Percentiles rank a stretch among this genome's conserved stretches.
Evolutionary conservation across 2,113 vertebrate genomes (phyloP).

Genomic region (Chaenocephalus aceratus): DNA sequence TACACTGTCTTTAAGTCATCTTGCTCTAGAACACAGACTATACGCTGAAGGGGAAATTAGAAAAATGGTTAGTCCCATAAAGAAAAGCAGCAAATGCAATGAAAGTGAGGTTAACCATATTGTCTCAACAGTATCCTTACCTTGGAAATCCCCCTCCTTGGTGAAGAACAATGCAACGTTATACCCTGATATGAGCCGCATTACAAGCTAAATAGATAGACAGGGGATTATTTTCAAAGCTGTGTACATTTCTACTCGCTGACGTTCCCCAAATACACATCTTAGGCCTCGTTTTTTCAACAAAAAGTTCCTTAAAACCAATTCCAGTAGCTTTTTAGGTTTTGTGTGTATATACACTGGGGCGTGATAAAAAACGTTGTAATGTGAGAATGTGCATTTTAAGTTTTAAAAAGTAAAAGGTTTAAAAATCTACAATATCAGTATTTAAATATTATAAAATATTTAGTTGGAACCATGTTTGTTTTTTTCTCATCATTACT

Average conservation of each 20-base stretch:
- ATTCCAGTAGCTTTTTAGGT: slow-evolving; percentile 33
- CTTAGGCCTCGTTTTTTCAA: neutral
- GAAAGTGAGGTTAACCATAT: slow-evolving; percentile 36
- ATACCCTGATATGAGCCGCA: slow-evolving; percentile 26
- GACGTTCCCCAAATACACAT: slow-evolving; percentile 11
- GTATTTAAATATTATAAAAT: slow-evolving; percentile 53
- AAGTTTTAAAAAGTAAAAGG: slow-evolving; percentile 18
- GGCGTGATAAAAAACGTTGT: too few species aligned
- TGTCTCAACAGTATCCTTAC: slow-evolving; percentile 30
- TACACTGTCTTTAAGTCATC: slow-evolving; percentile 57
- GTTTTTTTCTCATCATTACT: slow-evolving; percentile 7
- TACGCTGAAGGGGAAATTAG: slow-evolving; percentile 59
- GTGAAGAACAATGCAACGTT: slow-evolving; percentile 21
- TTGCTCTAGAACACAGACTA: slow-evolving; percentile 75
- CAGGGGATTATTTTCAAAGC: neutral
- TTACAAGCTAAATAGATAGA: slow-evolving; percentile 13
- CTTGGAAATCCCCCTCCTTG: slow-evolving; percentile 2
- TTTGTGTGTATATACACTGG: neutral
- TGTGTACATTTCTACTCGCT: slow-evolving; percentile 2
- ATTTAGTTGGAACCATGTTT: slow-evolving; percentile 28
- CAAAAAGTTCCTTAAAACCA: slow-evolving; percentile 36
- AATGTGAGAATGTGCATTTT: too few species aligned
- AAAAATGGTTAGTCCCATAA: slow-evolving; percentile 53
- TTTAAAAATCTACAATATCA: slow-evolving; percentile 33
- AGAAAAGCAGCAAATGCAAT: slow-evolving; percentile 57